Base-by-base conservation (phyloP, 2,797 vertebrate genomes). In the Chiloscyllium punctatum region DNA sequence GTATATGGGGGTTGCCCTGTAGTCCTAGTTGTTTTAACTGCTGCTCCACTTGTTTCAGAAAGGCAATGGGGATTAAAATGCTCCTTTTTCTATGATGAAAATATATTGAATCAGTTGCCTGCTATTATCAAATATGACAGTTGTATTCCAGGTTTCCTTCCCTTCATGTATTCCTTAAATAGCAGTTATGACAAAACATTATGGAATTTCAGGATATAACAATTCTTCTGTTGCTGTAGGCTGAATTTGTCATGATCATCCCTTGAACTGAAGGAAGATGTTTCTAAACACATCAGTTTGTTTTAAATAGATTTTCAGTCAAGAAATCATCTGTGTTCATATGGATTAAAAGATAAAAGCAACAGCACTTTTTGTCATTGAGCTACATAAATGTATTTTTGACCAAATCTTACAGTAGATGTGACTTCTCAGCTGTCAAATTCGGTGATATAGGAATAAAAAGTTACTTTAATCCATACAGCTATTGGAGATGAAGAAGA, bases 131-230 rank as follows among this genome's bases (percentile, higher is more conserved):
- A 84, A 84, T 42, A 84, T 48, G 79, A 42, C 79, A 7, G 79
- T 21, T 84, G 79, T 23, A 18, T 84, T 16, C 18, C 79, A 42
- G 95, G 95, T 62, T 53, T 82, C 96, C 96, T 95, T 96, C 95
- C 96, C 95, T 69, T 91, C 57, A 57, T 51, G 96, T 96, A 74
- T 96, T 90, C 84, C 23, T 1, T 88, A 94, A 96, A 82, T 95
- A 57, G 30, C 94, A 66, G 57, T 96, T 96, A 37, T 69, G 95
- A 96, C 4, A 11, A n/a, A 37, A 84, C 42, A 23, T 84, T 84
- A 84, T 62, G 87, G 27, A 30, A 90, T 62, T 62, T 90, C 53
- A 90, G 51, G 62, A 90, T 53, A 18, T 27, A 90, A 90, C 87
- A 90, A 33, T 18, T 18, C 51, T 62, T 90, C 30, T 90, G 87